Evolutionary conservation across 2,888 invertebrate genomes (phyloP).

Genomic region (Cephus sareptanus): DNA sequence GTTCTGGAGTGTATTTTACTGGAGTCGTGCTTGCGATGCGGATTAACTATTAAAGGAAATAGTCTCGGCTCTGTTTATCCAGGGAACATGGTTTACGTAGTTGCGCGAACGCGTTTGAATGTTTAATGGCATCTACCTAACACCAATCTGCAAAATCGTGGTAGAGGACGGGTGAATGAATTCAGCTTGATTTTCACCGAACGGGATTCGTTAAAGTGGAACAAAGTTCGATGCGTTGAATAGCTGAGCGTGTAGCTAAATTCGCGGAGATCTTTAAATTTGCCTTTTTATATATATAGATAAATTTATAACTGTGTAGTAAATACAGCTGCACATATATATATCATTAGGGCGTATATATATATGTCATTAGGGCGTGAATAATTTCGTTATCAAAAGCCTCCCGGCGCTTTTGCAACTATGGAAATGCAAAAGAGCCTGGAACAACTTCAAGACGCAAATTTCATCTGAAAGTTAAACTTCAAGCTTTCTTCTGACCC

Average conservation of each 20-base stretch:
- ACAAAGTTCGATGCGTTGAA: neutral
- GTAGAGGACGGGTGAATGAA: neutral
- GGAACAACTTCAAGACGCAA: slow-evolving; percentile 4
- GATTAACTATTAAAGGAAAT: slow-evolving; percentile 2
- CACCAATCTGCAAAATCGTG: neutral
- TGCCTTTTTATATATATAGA: neutral
- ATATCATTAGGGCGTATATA: no score
- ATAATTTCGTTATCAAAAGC: neutral
- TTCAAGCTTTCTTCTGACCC: neutral
- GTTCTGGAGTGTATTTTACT: slow-evolving; percentile 3
- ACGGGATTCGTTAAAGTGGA: neutral
- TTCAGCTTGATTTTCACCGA: neutral
- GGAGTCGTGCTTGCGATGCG: neutral
- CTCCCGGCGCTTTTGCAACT: neutral
- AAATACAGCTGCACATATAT: neutral
- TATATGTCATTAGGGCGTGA: neutral
- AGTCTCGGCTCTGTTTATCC: neutral
- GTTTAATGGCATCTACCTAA: neutral
- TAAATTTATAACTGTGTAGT: neutral
- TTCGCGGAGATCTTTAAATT: neutral
- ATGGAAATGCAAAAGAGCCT: neutral
- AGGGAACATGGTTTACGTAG: neutral
- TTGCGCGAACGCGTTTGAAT: neutral
- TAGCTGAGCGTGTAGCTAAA: neutral
- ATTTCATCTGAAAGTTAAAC: slow-evolving; percentile 1